Percentiles rank a stretch among this genome's conserved stretches.
Evolutionary conservation across 2,888 invertebrate genomes (phyloP).

Genomic region (Blastobasis adustella): DNA sequence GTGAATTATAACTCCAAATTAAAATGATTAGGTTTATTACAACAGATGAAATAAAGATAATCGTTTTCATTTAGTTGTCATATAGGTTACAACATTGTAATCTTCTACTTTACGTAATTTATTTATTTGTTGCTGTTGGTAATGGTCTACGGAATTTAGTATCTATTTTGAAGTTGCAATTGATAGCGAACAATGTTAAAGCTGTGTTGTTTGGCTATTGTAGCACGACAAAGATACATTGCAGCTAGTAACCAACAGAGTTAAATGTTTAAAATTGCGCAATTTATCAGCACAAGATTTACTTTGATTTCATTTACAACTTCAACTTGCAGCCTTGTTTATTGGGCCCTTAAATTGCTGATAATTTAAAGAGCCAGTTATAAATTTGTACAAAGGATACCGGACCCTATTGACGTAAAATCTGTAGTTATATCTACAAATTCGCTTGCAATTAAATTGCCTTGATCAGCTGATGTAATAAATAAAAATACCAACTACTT

Average conservation of each 20-base stretch:
- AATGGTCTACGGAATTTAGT: constrained; percentile 65
- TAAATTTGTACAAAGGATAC: no score
- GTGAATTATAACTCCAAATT: no score
- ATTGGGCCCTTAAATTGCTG: neutral
- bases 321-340: constrained; percentile 10
- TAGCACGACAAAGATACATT: constrained; percentile 66
- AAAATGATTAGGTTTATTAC: constrained; percentile 3
- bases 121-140: constrained; percentile 53
- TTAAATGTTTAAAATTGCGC: constrained; percentile 58
- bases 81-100: constrained; percentile 8
- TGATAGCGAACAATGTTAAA: constrained; percentile 53
- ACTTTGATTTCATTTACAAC: constrained; percentile 45
- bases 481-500: no score
- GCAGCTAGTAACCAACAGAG: constrained; percentile 46
- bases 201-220: constrained; percentile 36
- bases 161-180: constrained; percentile 60
- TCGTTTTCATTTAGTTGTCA: constrained; percentile 19
- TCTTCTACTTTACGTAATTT: constrained; percentile 32
- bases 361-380: constrained; percentile 1
- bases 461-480: no score
- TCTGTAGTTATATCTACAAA: no score
- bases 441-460: no score
- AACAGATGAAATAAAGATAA: constrained; percentile 14
- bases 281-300: constrained; percentile 50
- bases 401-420: no score